Conservation (phyloP, 2,113 vertebrate genomes). For the Anhinga anhinga region DNA sequence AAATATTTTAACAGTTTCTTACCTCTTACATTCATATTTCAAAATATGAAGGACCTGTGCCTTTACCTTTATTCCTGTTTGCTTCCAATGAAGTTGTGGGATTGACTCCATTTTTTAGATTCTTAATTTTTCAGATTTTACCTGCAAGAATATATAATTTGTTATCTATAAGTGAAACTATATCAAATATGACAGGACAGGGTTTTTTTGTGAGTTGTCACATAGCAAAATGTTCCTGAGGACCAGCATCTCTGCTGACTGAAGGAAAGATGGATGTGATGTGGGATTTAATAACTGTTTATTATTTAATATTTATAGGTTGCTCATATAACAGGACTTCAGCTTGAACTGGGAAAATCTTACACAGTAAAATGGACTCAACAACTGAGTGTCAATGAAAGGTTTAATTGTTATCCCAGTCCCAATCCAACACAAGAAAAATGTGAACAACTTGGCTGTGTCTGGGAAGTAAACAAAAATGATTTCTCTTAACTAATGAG, state of each 20-base stretch:
- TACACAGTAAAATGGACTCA: slow-evolving; percentile 58
- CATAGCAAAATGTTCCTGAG: neutral
- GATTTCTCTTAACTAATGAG: neutral
- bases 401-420: slow-evolving; percentile 61
- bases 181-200: neutral
- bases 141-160: neutral
- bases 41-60: neutral
- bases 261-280: neutral
- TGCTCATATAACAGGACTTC: slow-evolving; percentile 35
- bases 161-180: neutral
- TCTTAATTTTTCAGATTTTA: neutral
- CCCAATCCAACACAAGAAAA: neutral
- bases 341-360: slow-evolving; percentile 53
- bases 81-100: neutral
- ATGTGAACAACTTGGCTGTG: slow-evolving; percentile 28
- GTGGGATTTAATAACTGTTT: neutral
- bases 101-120: neutral
- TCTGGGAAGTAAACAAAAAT: slow-evolving; percentile 60
- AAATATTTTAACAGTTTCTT: neutral
- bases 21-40: neutral
- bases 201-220: neutral
- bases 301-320: slow-evolving; percentile 37
- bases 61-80: neutral
- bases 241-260: neutral
- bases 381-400: neutral